These are phyloP conservation scores for Sinella curviseta DNA, from an alignment of 1,140 invertebrate genomes.

Conservation along the genomic window DNA sequence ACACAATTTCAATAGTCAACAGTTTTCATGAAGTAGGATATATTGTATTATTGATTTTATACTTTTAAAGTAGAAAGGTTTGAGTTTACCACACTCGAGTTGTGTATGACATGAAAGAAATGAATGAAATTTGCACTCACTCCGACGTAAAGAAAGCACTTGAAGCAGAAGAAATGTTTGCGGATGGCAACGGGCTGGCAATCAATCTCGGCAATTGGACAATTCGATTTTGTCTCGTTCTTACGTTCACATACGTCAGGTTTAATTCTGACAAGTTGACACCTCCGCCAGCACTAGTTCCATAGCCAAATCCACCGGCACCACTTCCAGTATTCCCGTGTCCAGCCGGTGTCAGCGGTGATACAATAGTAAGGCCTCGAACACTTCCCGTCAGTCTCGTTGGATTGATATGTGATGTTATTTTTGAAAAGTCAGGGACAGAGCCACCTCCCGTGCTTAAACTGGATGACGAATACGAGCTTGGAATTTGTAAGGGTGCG, in stretches of 20 bases:
- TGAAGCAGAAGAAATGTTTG: background rate
- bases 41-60: background rate
- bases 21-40: no score
- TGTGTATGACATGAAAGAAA: background rate
- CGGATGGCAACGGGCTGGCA: background rate
- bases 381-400: background rate
- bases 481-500: background rate
- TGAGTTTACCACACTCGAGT: background rate
- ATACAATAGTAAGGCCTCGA: background rate
- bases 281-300: background rate
- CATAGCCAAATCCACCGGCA: background rate
- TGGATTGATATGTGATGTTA: background rate
- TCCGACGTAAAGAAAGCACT: background rate
- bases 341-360: background rate
- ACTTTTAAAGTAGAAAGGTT: background rate
- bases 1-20: no score
- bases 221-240: background rate
- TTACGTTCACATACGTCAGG: constrained; percentile 6
- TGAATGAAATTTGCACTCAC: background rate
- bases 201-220: constrained; percentile 6
- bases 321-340: background rate
- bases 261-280: background rate
- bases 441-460: background rate
- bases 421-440: constrained; percentile 17
- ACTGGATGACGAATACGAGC: background rate